Percentiles rank a stretch among this genome's conserved stretches.
Evolutionary conservation across 2,113 vertebrate genomes (phyloP).

Genomic region (Neomonachus schauinslandi): DNA sequence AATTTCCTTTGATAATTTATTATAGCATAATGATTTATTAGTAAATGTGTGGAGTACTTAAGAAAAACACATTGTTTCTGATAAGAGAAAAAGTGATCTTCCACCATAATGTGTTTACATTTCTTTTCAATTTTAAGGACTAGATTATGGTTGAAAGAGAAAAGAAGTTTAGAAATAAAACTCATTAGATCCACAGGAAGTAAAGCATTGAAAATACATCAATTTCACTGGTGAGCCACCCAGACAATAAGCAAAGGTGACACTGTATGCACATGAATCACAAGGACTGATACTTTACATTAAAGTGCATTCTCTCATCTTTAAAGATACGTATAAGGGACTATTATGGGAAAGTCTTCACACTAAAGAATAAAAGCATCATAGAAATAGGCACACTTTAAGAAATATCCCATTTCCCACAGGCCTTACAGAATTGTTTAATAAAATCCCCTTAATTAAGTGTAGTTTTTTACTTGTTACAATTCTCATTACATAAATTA

Average conservation of each 20-base stretch:
- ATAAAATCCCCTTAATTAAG: neutral
- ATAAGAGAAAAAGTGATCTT: constrained; percentile 21
- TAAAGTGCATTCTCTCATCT: constrained; percentile 33
- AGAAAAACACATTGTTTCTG: constrained; percentile 31
- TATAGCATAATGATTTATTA: neutral
- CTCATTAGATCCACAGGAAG: neutral
- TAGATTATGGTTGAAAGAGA: constrained; percentile 56
- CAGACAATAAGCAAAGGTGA: constrained; percentile 21
- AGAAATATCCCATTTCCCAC: neutral
- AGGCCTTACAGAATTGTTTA: constrained; percentile 20
- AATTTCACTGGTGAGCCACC: neutral
- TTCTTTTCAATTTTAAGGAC: constrained; percentile 24
- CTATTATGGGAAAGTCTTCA: constrained; percentile 21
- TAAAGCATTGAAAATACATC: constrained; percentile 47
- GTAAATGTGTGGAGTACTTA: neutral
- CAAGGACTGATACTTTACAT: constrained; percentile 17
- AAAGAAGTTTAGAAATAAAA: constrained; percentile 33
- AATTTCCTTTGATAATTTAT: constrained; percentile 59
- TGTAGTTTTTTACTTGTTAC: constrained; percentile 49
- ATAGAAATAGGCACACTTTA: constrained; percentile 26
- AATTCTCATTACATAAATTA: constrained; percentile 80
- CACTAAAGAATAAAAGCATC: constrained; percentile 26
- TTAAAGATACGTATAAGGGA: constrained; percentile 40
- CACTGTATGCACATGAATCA: neutral
- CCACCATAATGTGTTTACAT: constrained; percentile 2